These are phyloP conservation scores for Ectobius pallidus DNA, from an alignment of 2,888 invertebrate genomes.

Conservation along the genomic window DNA sequence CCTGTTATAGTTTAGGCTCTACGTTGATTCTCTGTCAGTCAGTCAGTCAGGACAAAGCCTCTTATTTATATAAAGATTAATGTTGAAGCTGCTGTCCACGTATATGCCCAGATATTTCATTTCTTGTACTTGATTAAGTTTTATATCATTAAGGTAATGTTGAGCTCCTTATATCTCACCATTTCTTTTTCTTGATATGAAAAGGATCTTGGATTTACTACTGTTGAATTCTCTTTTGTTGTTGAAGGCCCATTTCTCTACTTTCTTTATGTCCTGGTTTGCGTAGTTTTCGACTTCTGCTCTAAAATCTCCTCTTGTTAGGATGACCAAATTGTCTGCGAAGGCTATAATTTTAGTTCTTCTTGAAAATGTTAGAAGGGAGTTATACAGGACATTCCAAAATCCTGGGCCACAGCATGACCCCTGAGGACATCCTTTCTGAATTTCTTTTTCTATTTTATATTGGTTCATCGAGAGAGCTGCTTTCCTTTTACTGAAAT, in stretches of 20 bases:
- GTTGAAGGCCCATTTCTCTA: not conserved
- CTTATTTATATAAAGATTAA: too few relatives aligned
- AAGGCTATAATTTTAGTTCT: not conserved
- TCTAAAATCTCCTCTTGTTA: not conserved
- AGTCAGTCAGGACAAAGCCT: too few relatives aligned
- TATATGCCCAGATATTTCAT: not conserved
- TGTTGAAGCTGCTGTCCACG: not conserved
- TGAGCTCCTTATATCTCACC: not conserved
- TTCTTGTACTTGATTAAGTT: not conserved
- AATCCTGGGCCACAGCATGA: not conserved
- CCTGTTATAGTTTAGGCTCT: too few relatives aligned
- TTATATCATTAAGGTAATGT: not conserved
- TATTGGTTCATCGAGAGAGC: not conserved
- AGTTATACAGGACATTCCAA: not conserved
- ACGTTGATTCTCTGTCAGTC: too few relatives aligned
- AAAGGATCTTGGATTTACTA: not conserved
- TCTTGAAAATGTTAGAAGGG: not conserved
- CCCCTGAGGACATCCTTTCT: not conserved
- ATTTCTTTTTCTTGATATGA: not conserved
- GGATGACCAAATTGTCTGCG: not conserved
- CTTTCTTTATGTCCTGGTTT: not conserved
- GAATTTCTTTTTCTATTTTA: not conserved
- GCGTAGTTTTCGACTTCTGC: not conserved
- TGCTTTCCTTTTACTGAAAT: not conserved
- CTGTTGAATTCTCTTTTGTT: not conserved